These are phyloP conservation scores for Physocephala rufipes DNA, from an alignment of 2,888 invertebrate genomes.

Conservation along the genomic window DNA sequence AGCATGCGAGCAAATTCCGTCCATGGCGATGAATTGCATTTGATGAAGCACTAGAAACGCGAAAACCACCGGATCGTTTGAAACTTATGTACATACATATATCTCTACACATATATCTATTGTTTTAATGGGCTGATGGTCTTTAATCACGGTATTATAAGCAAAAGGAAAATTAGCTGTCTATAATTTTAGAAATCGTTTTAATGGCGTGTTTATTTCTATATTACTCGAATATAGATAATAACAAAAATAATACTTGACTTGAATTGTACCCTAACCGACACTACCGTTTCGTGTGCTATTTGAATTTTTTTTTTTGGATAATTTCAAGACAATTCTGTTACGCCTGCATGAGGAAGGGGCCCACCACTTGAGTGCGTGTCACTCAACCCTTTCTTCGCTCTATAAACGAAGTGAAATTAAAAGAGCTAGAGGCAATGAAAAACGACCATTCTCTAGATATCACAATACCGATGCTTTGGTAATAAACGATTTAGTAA, in stretches of 20 bases:
- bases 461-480: slow-evolving; percentile 4
- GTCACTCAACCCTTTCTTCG: neutral
- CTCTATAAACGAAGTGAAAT: too few species aligned
- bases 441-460: neutral
- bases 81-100: neutral
- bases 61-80: neutral
- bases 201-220: slow-evolving; percentile 33
- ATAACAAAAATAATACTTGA: slow-evolving; percentile 19
- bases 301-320: too few species aligned
- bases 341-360: too few species aligned
- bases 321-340: neutral
- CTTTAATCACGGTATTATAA: neutral
- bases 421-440: too few species aligned
- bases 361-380: too few species aligned
- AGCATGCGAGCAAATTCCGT: neutral
- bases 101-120: neutral
- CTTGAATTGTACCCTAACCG: too few species aligned
- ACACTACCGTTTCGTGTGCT: neutral
- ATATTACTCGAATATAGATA: slow-evolving; percentile 3
- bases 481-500: neutral
- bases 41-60: neutral
- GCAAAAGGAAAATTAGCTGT: neutral
- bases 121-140: neutral
- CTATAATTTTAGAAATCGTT: neutral
- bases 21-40: neutral